Evolutionary conservation across 1,140 invertebrate genomes (phyloP).

Genomic region (Myzus persicae): DNA sequence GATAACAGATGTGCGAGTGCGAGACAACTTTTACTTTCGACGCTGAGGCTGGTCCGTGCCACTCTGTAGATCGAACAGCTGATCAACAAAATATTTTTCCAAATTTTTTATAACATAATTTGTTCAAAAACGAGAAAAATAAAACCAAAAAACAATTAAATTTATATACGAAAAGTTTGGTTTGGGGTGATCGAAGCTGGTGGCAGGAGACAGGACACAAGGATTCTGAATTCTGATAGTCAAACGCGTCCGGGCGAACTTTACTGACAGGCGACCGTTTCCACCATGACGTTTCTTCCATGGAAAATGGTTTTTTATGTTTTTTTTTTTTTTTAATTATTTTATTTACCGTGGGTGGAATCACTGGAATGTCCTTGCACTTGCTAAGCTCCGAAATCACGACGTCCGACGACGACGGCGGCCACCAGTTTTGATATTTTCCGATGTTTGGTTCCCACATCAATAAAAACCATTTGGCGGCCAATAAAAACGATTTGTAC

Average conservation of each 20-base stretch:
- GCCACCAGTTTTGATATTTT: slow-evolving; percentile 51
- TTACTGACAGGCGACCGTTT: neutral
- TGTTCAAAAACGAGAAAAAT: neutral
- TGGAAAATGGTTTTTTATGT: slow-evolving; percentile 9
- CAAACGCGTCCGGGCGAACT: no score
- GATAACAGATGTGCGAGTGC: neutral
- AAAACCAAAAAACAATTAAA: neutral
- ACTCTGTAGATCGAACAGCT: neutral
- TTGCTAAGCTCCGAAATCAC: slow-evolving; percentile 56
- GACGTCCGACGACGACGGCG: slow-evolving; percentile 7
- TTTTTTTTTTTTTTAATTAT: slow-evolving; percentile 42
- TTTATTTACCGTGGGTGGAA: slow-evolving; percentile 59
- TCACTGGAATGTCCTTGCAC: slow-evolving; percentile 58
- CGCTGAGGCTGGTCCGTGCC: no score
- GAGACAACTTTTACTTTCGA: neutral
- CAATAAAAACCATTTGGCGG: slow-evolving; percentile 51
- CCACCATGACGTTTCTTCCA: slow-evolving; percentile 49
- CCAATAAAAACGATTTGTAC: slow-evolving; percentile 40
- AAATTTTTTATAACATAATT: neutral
- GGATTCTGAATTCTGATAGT: neutral
- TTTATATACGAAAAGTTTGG: neutral
- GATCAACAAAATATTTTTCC: neutral
- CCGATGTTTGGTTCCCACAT: slow-evolving; percentile 53
- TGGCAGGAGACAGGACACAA: neutral
- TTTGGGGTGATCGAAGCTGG: neutral